Percentiles rank a stretch among this genome's conserved stretches.
Evolutionary conservation across 2,888 invertebrate genomes (phyloP).

Genomic region (Lampropteryx suffumata): DNA sequence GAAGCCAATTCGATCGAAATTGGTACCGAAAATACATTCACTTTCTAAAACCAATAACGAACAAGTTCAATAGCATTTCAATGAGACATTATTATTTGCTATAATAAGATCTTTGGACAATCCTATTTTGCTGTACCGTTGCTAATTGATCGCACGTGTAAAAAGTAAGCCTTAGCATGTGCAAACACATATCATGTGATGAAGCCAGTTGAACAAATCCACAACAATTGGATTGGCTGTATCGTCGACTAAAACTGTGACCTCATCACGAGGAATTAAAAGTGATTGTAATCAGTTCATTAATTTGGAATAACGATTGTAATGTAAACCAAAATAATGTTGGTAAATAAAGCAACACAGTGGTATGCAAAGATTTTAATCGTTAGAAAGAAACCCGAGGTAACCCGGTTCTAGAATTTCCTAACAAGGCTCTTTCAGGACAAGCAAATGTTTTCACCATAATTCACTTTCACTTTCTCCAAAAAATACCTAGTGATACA

Average conservation of each 20-base stretch:
- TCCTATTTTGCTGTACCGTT: constrained; percentile 11
- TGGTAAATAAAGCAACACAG: too few species aligned
- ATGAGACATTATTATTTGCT: not conserved
- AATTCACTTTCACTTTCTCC: too few species aligned
- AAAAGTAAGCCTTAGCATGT: not conserved
- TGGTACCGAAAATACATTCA: constrained; percentile 1
- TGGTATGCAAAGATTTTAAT: too few species aligned
- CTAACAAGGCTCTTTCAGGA: too few species aligned
- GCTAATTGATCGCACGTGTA: constrained; percentile 19
- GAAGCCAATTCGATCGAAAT: constrained; percentile 1
- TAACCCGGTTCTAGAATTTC: too few species aligned
- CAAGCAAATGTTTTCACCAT: too few species aligned
- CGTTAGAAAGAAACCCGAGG: too few species aligned
- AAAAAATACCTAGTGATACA: too few species aligned
- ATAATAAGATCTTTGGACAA: constrained; percentile 11
- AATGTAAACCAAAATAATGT: too few species aligned
- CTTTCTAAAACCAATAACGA: constrained; percentile 6
- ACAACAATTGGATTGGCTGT: constrained; percentile 23
- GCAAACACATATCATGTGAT: constrained; percentile 19
- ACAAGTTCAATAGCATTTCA: constrained; percentile 7
- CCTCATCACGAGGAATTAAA: not conserved
- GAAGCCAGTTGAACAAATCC: constrained; percentile 22
- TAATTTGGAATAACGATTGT: too few species aligned
- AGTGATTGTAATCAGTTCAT: constrained; percentile 19
- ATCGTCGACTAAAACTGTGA: constrained; percentile 13